Percentiles rank a stretch among this genome's conserved stretches.
These are phyloP conservation scores for Phalacrocorax carbo DNA, from an alignment of 2,113 vertebrate species.

Conservation along the genomic window DNA sequence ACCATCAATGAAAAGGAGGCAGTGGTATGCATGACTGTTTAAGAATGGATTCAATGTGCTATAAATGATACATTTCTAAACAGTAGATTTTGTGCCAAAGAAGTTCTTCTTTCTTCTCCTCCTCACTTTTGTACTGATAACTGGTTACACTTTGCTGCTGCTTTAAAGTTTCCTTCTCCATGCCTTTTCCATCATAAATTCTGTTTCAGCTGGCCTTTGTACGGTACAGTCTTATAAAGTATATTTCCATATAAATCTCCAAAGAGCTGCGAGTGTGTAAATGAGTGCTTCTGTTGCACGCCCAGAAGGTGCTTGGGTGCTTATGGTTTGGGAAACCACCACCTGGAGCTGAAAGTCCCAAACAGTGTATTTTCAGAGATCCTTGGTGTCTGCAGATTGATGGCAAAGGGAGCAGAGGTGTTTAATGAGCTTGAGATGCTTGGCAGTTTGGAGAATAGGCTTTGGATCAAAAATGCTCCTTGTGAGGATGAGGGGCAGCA, in stretches of 20 bases:
- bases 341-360: background rate
- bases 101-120: background rate
- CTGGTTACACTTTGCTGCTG: background rate
- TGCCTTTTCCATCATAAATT: background rate
- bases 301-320: background rate
- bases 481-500: background rate
- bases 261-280: background rate
- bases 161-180: background rate
- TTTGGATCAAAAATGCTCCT: background rate
- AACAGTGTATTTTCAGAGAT: background rate
- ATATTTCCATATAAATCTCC: background rate
- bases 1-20: background rate
- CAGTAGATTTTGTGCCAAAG: background rate
- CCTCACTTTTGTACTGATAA: background rate
- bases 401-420: background rate
- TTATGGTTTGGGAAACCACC: background rate
- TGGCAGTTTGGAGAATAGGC: background rate
- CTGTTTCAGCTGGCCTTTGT: background rate
- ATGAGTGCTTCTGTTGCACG: background rate
- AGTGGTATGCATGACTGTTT: background rate
- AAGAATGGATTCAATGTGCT: background rate
- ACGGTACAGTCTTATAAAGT: background rate
- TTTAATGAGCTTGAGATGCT: background rate
- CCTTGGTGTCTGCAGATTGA: background rate
- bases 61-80: background rate